Conservation (phyloP, 2,888 invertebrate species). For the Galerucella nymphaeae region DNA sequence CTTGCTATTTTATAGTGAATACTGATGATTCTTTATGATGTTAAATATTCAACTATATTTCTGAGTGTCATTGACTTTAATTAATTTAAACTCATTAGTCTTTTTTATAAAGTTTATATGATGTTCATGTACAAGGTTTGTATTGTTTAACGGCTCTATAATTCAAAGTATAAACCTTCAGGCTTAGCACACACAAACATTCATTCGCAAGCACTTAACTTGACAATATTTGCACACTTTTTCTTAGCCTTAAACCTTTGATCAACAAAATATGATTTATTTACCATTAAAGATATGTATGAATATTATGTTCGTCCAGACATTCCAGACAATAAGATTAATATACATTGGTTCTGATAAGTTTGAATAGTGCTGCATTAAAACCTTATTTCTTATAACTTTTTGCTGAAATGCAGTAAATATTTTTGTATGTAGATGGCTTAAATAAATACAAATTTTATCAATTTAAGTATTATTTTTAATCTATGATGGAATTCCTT, state of each 20-base stretch:
- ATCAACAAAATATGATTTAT: background rate
- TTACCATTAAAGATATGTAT: background rate
- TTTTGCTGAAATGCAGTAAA: no score
- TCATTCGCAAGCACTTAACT: background rate
- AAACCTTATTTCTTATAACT: no score
- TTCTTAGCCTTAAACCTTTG: background rate
- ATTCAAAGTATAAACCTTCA: conserved; percentile 5
- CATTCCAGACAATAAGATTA: no score
- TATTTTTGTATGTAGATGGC: background rate
- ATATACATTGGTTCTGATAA: background rate
- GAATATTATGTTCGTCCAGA: background rate
- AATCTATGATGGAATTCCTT: background rate
- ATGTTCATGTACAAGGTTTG: conserved; percentile 5
- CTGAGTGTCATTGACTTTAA: conserved; percentile 6
- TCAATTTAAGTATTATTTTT: background rate
- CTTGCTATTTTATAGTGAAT: background rate
- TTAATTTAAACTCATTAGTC: background rate
- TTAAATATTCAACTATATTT: background rate
- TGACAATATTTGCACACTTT: background rate
- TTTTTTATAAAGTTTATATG: background rate
- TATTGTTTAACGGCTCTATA: background rate
- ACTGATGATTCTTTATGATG: background rate
- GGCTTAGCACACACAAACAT: background rate
- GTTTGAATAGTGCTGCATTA: no score
- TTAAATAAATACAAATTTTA: background rate